Evolutionary conservation across 2,888 invertebrate species (phyloP), one percentile per base, ranked within the genome.

Genomic region (Timandra comae): DNA sequence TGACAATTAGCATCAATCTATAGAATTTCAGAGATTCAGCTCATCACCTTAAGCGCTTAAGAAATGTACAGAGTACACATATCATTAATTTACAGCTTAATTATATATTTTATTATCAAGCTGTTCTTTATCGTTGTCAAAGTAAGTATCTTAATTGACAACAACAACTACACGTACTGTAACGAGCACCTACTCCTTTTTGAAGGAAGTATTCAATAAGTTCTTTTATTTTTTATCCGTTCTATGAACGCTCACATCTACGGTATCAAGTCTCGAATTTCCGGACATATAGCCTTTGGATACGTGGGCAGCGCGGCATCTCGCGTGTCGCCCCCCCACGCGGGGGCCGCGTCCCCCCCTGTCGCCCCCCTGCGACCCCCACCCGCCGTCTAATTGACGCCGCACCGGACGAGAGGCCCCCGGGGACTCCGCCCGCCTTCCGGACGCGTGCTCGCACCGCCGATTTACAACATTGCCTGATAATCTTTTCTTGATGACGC

Each of bases 401-500:
- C 66, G 63, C 62, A 66, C 78, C 75, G 71, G 70, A 67, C 76
- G 71, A 56, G 55, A 39, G 45, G 72, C 74, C 78, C 77, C 75
- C 72, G 70, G 79, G 77, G 75, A 69, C 69, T 59, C 56, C 63
- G 52, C 67, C 67, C 70, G 70, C 68, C 72, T 71, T 76, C 77
- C 78, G 74, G 69, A 40, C 63, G 54, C 50, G 53, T 49, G 44
- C 45, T 59, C 56, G 64, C 59, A 67, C 52, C 56, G 56, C 59
- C 67, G 73, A 77, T 77, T 80, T 76, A 81, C 84, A 76, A 75
- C 84, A 71, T 67, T 66, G 60, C 46, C 73, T 70, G 78, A 80
- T 81, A 81, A 82, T 82, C 80, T 82, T 79, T 80, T 79, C 78
- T 76, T 76, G 78, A 80, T 79, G 79, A 77, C 76, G 57, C 47